A percentile compares a stretch with the other conserved stretches of the same genome.
phyloP scores from a whole-genome alignment of 1,140 invertebrate species.

The Zaprionus tsacasi region DNA sequence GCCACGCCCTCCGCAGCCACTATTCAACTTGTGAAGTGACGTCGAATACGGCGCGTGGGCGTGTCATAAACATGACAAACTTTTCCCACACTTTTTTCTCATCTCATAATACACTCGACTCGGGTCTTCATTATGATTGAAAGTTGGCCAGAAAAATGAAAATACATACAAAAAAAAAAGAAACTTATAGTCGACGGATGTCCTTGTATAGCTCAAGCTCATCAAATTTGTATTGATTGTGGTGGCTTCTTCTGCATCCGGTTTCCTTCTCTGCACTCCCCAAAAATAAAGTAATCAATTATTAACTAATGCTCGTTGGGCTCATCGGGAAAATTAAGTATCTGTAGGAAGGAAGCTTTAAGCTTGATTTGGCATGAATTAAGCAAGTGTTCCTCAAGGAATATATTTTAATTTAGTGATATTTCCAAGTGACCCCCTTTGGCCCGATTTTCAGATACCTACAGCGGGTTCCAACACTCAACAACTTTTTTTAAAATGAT shows the following conservation, averaged over 20 bases:
- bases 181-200: constrained; percentile 25
- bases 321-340: not conserved
- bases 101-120: constrained; percentile 14
- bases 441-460: too few relatives aligned
- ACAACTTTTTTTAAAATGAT: too few relatives aligned
- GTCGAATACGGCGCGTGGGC: constrained; percentile 47
- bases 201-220: constrained; percentile 5
- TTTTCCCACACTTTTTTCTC: constrained; percentile 44
- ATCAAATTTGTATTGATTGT: constrained; percentile 50
- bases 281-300: constrained; percentile 30
- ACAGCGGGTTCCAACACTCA: too few relatives aligned
- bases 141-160: constrained; percentile 38
- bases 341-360: not conserved
- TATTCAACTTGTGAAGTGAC: constrained; percentile 54
- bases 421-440: too few relatives aligned
- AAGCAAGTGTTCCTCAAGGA: not conserved
- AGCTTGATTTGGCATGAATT: not conserved
- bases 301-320: constrained; percentile 3
- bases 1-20: not conserved
- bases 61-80: constrained; percentile 76
- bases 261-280: constrained; percentile 5
- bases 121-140: constrained; percentile 60
- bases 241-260: not conserved
- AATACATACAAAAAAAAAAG: not conserved
- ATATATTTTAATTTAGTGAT: too few relatives aligned